These are phyloP conservation scores for Euglossa dilemma DNA, from an alignment of 1,140 invertebrate species.

Conservation along the genomic window DNA sequence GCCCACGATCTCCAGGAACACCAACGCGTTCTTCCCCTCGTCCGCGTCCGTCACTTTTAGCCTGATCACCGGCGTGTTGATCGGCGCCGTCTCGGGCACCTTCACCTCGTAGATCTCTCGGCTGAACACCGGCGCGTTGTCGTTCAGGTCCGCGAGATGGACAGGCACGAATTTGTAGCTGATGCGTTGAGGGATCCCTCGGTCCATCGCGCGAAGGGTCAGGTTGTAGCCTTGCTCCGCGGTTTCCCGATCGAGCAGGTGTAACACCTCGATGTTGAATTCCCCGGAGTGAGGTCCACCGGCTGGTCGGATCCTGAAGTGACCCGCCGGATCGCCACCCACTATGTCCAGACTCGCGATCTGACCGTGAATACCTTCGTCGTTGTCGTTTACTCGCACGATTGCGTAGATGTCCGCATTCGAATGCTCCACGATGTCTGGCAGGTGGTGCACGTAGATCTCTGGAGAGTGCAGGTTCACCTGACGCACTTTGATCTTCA, in stretches of 20 bases:
- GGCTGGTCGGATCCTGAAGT: slow-evolving; percentile 89
- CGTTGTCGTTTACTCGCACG: slow-evolving; percentile 91
- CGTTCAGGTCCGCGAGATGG: slow-evolving; percentile 90
- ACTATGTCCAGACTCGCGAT: slow-evolving; percentile 93
- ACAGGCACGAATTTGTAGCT: slow-evolving; percentile 90
- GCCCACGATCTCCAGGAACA: slow-evolving; percentile 94
- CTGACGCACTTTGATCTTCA: slow-evolving; percentile 90
- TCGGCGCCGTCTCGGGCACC: slow-evolving; percentile 93
- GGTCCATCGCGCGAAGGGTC: slow-evolving; percentile 92
- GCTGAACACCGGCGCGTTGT: slow-evolving; percentile 94
- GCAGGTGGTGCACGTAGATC: slow-evolving; percentile 90
- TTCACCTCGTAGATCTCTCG: slow-evolving; percentile 93
- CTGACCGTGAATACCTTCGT: slow-evolving; percentile 91
- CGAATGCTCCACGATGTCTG: slow-evolving; percentile 92
- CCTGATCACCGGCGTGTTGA: slow-evolving; percentile 93
- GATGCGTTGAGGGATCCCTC: slow-evolving; percentile 89
- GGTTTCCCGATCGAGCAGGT: slow-evolving; percentile 89
- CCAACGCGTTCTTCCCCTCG: slow-evolving; percentile 90
- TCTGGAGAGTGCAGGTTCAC: slow-evolving; percentile 94
- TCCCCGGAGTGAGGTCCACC: slow-evolving; percentile 83
- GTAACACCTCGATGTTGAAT: slow-evolving; percentile 90
- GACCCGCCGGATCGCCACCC: slow-evolving; percentile 93
- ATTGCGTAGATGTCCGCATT: slow-evolving; percentile 95
- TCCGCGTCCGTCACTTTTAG: slow-evolving; percentile 94
- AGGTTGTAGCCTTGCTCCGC: slow-evolving; percentile 92